These are phyloP conservation scores for Crepidodera aurea DNA, from an alignment of 2,888 invertebrate genomes.

Conservation along the genomic window DNA sequence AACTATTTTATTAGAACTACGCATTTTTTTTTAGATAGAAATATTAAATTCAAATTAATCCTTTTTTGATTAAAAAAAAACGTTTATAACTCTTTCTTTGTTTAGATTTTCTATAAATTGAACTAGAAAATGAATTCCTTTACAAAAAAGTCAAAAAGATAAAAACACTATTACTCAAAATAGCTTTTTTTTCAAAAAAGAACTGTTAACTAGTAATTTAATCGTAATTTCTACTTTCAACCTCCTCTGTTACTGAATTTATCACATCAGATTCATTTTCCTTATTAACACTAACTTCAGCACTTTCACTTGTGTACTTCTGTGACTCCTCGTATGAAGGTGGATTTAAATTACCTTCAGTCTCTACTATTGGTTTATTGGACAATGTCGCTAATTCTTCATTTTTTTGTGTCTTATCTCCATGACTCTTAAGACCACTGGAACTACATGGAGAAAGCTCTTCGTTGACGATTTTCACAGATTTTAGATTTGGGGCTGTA, in stretches of 20 bases:
- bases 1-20: no score
- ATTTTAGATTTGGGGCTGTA: slow-evolving; percentile 38
- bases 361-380: no score
- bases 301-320: background rate
- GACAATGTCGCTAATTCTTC: background rate
- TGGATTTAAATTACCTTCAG: background rate
- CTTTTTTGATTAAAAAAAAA: no score
- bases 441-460: background rate
- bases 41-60: no score
- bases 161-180: no score
- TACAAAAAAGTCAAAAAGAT: no score
- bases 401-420: background rate
- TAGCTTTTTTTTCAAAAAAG: no score
- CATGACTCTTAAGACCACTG: background rate
- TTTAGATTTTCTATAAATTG: no score
- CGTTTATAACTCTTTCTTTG: no score
- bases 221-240: background rate
- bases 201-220: no score
- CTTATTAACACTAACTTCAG: background rate
- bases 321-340: background rate
- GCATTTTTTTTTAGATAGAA: no score
- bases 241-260: background rate
- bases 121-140: background rate
- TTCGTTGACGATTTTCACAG: slow-evolving; percentile 38
- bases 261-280: background rate